Base-by-base conservation (phyloP, 2,113 vertebrate species). In the Labeo catla region DNA sequence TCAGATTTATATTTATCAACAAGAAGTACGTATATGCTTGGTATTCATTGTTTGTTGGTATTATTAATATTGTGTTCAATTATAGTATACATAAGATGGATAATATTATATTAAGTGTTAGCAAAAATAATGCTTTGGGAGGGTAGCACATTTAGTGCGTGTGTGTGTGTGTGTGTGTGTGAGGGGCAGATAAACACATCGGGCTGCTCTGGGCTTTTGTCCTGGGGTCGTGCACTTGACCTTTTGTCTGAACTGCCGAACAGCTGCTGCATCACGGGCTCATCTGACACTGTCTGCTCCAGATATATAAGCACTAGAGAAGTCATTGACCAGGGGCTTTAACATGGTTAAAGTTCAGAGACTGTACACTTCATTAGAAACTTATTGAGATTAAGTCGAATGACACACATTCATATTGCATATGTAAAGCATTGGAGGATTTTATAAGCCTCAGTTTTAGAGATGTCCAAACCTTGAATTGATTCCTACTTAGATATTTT, bases 211-310 rank as follows among this genome's bases (percentile, higher is more conserved):
- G 61, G 45, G 80, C 80, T 82, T 82, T 88, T 84, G 85, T 89
- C 83, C 83, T 85, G 83, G 43, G 88, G 88, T 86, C 86, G 77
- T 89, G 88, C 86, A 89, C 88, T 89, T 89, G 88, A 86, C 88
- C 88, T 83, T 89, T 85, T 83, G 85, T 84, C 59, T 81, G 79
- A 87, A 76, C 86, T 76, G 59, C 52, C 2, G 57, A 81, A 57
- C 86, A 83, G 81, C 81, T 82, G 85, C 78, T 73, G 49, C 78
- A 8, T 49, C 68, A 54, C 34, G 52, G 34, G 49, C 84, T 72
- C 76, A 47, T 49, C 23, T 34, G 63, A 45, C 7, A 76, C 59
- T 43, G 47, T 77, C 49, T 73, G 6, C 28, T n/a, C 72, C 43
- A 74, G 49, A 77, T 50, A 77, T 28, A 77, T 19, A 23, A 34